Percentiles rank a stretch among this genome's conserved stretches.
Conservation (phyloP, 2,113 vertebrate species). For the Butorides virescens region DNA sequence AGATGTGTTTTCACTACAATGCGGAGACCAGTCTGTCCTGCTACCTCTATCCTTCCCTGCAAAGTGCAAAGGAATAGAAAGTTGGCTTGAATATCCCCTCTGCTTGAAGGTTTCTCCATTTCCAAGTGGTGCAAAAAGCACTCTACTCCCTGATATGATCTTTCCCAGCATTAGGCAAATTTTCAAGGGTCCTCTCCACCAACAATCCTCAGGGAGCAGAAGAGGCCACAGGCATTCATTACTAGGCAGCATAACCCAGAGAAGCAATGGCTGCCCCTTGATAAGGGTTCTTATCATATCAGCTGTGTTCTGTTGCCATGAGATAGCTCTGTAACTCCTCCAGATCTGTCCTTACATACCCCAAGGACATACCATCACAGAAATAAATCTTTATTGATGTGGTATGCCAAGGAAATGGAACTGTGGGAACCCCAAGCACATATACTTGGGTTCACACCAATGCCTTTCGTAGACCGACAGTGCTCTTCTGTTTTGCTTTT, state of each 20-base stretch:
- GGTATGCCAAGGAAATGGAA: background rate
- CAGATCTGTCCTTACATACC: constrained; percentile 16
- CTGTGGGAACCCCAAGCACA: background rate
- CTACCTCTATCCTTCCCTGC: background rate
- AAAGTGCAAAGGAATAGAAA: background rate
- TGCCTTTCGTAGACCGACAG: background rate
- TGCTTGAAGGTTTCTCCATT: background rate
- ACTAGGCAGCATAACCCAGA: background rate
- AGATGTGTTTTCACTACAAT: background rate
- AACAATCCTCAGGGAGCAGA: background rate
- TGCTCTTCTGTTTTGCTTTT: constrained; percentile 33
- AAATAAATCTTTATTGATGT: background rate
- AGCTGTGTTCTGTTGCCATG: background rate
- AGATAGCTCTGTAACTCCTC: constrained; percentile 23
- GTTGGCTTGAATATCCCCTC: background rate
- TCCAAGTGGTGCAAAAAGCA: background rate
- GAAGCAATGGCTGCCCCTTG: background rate
- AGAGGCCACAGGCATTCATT: background rate
- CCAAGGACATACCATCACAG: background rate
- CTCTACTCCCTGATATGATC: background rate
- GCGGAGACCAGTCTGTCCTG: background rate
- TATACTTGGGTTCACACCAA: constrained; percentile 12
- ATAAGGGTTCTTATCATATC: background rate
- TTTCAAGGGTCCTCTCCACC: background rate
- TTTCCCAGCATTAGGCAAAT: background rate